Conservation (phyloP, 2,888 invertebrate genomes). For the Drosophila gaucha region DNA sequence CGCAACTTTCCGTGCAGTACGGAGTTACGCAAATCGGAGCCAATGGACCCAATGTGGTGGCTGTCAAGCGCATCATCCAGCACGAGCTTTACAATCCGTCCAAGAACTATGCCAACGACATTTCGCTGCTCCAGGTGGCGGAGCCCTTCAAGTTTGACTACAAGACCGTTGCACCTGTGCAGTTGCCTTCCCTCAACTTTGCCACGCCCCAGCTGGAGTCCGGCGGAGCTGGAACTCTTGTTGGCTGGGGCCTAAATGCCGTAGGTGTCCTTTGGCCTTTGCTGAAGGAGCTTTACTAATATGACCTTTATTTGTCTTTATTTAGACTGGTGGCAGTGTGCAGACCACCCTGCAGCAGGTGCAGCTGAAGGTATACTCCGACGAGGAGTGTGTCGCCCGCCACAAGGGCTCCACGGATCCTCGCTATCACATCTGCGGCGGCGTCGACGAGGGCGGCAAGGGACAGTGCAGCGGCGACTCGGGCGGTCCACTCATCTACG, state of each 20-base stretch:
- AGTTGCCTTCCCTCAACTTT: constrained; percentile 66
- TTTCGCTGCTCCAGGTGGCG: constrained; percentile 82
- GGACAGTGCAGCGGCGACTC: constrained; percentile 83
- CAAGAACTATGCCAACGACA: constrained; percentile 82
- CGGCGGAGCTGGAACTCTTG: constrained; percentile 66
- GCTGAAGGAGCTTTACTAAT: too few relatives aligned
- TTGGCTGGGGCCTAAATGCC: constrained; percentile 82
- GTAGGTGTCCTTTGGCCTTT: too few relatives aligned
- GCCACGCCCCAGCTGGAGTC: constrained; percentile 64
- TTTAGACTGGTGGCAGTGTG: constrained; percentile 81
- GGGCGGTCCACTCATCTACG: constrained; percentile 80
- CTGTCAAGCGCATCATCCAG: constrained; percentile 72
- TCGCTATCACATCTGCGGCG: constrained; percentile 84
- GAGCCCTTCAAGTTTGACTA: constrained; percentile 71
- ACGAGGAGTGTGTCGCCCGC: constrained; percentile 79
- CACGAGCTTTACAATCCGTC: constrained; percentile 79
- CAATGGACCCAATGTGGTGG: constrained; percentile 66
- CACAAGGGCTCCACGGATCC: constrained; percentile 71
- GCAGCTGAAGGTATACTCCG: constrained; percentile 81
- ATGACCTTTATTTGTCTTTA: background rate
- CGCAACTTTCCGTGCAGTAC: constrained; percentile 67
- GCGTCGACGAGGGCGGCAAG: constrained; percentile 76
- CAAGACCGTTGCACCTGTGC: constrained; percentile 69
- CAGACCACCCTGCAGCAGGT: constrained; percentile 83
- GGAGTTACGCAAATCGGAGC: constrained; percentile 63